Evolutionary conservation across 2,888 invertebrate genomes (phyloP).

Genomic region (Osmoderma eremita): DNA sequence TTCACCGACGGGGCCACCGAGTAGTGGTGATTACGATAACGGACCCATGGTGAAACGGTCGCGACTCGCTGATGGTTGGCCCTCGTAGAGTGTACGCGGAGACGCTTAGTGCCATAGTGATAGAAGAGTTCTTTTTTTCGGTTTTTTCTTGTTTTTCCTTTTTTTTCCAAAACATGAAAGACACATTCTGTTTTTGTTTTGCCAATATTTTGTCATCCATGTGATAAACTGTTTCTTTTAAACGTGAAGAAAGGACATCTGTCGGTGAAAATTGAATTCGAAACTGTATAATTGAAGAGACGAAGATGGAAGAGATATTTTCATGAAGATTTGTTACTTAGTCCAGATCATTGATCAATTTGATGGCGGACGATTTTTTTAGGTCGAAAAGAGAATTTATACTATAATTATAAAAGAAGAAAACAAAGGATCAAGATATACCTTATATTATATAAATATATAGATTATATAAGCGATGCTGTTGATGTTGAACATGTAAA

Average conservation of each 20-base stretch:
- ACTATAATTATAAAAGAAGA: not conserved
- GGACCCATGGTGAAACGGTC: conserved; percentile 82
- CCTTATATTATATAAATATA: too few relatives aligned
- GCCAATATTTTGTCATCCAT: conserved; percentile 64
- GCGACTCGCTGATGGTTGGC: conserved; percentile 90
- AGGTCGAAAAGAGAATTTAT: conserved; percentile 46
- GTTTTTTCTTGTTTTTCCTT: too few relatives aligned
- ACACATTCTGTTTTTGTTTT: conserved; percentile 55
- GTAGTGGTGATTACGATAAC: conserved; percentile 71
- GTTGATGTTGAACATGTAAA: conserved; percentile 1
- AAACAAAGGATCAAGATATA: not conserved
- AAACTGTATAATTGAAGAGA: conserved; percentile 1
- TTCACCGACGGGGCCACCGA: conserved; percentile 65
- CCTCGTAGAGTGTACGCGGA: conserved; percentile 75
- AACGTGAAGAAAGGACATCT: too few relatives aligned
- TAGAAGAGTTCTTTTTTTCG: conserved; percentile 52
- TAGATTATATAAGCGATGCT: not conserved
- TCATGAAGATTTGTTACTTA: conserved; percentile 48
- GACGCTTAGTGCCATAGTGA: conserved; percentile 63
- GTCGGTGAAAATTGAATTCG: not conserved
- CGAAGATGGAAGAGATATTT: conserved; percentile 21
- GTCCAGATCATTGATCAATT: conserved; percentile 58
- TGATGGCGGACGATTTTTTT: conserved; percentile 50
- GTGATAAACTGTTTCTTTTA: conserved; percentile 60
- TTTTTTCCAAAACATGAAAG: conserved; percentile 51